Base-by-base conservation (phyloP, 2,113 vertebrate genomes). In the Pollachius pollachius region DNA sequence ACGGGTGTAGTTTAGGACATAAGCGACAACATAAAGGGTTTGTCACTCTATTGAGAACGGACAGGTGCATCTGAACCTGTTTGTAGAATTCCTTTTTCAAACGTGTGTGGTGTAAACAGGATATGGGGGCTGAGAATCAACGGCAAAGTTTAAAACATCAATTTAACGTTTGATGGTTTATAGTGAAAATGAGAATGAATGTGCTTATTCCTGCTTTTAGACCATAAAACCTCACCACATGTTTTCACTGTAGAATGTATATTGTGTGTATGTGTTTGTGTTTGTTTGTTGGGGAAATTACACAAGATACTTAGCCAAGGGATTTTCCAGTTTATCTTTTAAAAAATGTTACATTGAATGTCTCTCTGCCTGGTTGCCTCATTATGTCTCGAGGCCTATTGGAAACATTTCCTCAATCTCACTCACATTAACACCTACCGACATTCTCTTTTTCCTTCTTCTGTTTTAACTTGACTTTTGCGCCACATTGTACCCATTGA, bases 1-100 rank as follows among this genome's bases (percentile, higher is more conserved):
- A 77, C 67, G 34, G 70, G 57, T 69, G 61, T 68, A 79, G 58
- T 19, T 11, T 62, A 19, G 19, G 13, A 59, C 62, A 72, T 80
- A 79, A 63, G 69, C 58, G 57, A 0, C 25, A 71, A 27, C 64
- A 67, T 11, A 9, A 13, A 48, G 41, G 5, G 41, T 48, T 9
- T 9, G 2, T 30, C 30, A 30, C 30, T 30, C 2, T 30, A 30
- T 30, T 30, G 30, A 30, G 30, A 30, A 4, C 30, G 30, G 30
- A 30, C 30, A 30, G 30, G 30, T 30, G 30, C 5, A 6, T 30
- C 30, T 30, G 30, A 30, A 5, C 1, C 1, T 30, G 30, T 30
- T 30, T 30, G 30, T 30, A 48, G 6, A 48, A 9, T 48, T 48
- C 9, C 6, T 48, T 48, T 48, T 48, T 48, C 9, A 9, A 9